phyloP scores from a whole-genome alignment of 1,140 invertebrate genomes.

The Brachystomella parvula region DNA sequence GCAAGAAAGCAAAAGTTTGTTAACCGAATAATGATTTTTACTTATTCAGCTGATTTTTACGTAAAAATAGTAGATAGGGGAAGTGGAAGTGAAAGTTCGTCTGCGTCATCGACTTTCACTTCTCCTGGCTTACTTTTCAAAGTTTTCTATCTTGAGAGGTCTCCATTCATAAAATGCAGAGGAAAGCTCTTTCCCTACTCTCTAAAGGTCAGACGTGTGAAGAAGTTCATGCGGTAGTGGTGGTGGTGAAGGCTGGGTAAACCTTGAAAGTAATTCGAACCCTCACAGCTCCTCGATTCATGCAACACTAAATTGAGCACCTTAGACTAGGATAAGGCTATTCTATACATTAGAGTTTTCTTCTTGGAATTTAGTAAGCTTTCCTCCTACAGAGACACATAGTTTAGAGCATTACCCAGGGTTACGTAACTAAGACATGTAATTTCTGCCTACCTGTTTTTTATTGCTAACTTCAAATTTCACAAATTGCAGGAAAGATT shows the following conservation, averaged over 20 bases:
- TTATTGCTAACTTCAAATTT: too few relatives aligned
- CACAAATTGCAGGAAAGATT: too few relatives aligned
- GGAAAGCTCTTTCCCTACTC: background rate
- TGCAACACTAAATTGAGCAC: too few relatives aligned
- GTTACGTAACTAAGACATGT: too few relatives aligned
- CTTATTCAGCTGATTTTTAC: too few relatives aligned
- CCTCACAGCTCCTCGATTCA: background rate
- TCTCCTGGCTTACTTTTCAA: too few relatives aligned
- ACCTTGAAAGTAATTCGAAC: background rate
- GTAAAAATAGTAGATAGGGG: background rate
- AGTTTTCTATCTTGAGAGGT: too few relatives aligned
- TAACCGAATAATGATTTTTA: background rate
- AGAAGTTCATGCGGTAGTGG: background rate
- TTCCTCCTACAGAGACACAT: too few relatives aligned
- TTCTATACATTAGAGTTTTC: background rate
- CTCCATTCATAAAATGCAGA: too few relatives aligned
- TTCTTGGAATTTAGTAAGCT: too few relatives aligned
- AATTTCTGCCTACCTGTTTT: too few relatives aligned
- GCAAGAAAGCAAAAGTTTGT: background rate
- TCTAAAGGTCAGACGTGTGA: background rate
- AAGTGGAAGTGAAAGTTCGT: background rate
- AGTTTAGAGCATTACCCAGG: too few relatives aligned
- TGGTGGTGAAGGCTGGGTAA: background rate
- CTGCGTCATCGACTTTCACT: background rate
- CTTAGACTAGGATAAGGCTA: background rate